A percentile compares a stretch with the other conserved stretches of the same genome.
phyloP scores from a whole-genome alignment of 2,888 invertebrate species.

The Dasysyrphus albostriatus region DNA sequence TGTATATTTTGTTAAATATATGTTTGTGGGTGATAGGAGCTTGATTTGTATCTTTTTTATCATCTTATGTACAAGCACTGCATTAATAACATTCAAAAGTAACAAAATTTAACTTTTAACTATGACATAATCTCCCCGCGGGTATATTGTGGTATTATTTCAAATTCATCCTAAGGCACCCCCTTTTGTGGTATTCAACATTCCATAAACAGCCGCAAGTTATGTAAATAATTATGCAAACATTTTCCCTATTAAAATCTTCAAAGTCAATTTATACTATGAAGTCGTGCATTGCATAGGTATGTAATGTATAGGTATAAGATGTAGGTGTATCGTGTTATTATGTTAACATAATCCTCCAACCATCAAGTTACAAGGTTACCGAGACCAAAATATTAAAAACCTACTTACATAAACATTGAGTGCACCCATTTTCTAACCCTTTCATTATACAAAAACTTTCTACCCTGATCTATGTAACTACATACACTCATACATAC shows the following conservation, averaged over 20 bases:
- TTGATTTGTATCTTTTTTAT: too few species aligned
- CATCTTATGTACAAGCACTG: too few species aligned
- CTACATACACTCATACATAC: background rate
- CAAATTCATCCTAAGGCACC: slow-evolving; percentile 15
- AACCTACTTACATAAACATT: slow-evolving; percentile 3
- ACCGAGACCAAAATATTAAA: slow-evolving; percentile 34
- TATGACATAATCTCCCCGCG: background rate
- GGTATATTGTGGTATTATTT: background rate
- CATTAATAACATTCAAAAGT: slow-evolving; percentile 1
- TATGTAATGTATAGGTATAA: too few species aligned
- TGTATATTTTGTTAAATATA: too few species aligned
- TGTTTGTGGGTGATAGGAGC: too few species aligned
- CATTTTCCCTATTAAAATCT: slow-evolving; percentile 33
- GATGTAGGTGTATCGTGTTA: background rate
- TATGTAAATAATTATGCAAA: slow-evolving; percentile 37
- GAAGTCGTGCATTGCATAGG: background rate
- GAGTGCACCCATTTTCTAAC: background rate
- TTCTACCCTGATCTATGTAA: background rate
- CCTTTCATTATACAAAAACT: background rate
- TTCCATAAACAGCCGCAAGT: slow-evolving; percentile 26
- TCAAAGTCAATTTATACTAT: slow-evolving; percentile 51
- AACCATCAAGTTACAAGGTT: slow-evolving; percentile 60
- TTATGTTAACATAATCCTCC: slow-evolving; percentile 34
- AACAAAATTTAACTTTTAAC: background rate
- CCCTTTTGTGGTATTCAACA: slow-evolving; percentile 4